A percentile compares a stretch with the other conserved stretches of the same genome.
These are phyloP conservation scores for Trinectes maculatus DNA, from an alignment of 2,113 vertebrate genomes.

Conservation along the genomic window DNA sequence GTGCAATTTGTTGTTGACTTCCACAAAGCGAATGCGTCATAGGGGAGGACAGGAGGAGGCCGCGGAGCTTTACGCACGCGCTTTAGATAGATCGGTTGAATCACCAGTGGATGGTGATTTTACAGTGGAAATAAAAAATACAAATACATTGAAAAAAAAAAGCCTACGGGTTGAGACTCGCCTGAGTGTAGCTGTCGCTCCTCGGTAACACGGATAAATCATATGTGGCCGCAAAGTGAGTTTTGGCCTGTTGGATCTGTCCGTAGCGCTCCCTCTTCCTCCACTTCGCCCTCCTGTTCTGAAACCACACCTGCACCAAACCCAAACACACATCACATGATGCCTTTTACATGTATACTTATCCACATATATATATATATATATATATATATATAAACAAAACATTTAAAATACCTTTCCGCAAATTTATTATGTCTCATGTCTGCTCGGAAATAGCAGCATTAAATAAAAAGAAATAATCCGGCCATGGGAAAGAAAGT, in stretches of 20 bases:
- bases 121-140: neutral
- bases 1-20: neutral
- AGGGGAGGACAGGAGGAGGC: neutral
- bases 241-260: conserved; percentile 97
- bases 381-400: too few species aligned
- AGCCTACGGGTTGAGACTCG: conserved; percentile 37
- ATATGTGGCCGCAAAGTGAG: conserved; percentile 94
- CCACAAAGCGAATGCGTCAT: neutral
- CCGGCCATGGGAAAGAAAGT: neutral
- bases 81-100: neutral
- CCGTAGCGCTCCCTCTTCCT: conserved; percentile 97
- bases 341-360: too few species aligned
- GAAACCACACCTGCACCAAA: conserved; percentile 98
- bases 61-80: neutral
- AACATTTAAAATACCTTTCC: neutral
- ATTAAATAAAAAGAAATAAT: neutral
- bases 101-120: neutral
- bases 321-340: too few species aligned
- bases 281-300: conserved; percentile 99
- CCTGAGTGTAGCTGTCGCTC: conserved; percentile 95
- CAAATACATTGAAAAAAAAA: neutral
- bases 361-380: too few species aligned
- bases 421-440: too few species aligned
- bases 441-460: too few species aligned
- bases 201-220: conserved; percentile 95